Conservation (phyloP, 2,113 vertebrate genomes). For the Sciurus niger region DNA sequence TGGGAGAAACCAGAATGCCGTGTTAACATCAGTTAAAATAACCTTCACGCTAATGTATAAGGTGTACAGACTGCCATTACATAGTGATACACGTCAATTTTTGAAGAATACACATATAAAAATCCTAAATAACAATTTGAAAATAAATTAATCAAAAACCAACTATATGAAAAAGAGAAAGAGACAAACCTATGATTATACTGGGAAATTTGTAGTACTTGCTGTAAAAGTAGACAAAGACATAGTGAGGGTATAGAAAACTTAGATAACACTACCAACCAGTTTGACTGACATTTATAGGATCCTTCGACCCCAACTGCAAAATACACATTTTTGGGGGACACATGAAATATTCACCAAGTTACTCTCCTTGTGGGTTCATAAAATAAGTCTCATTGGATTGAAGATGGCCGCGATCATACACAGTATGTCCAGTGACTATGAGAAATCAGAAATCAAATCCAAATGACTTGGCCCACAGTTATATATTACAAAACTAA, state of each 20-base stretch:
- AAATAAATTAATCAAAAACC: constrained; percentile 3
- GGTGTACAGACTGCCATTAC: not conserved
- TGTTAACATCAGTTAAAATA: not conserved
- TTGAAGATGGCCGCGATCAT: too few relatives aligned
- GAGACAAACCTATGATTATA: not conserved
- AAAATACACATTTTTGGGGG: not conserved
- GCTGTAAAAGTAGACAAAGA: not conserved
- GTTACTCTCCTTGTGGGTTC: not conserved
- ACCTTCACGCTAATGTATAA: not conserved
- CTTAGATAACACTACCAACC: too few relatives aligned
- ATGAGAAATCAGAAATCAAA: too few relatives aligned
- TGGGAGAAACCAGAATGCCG: not conserved
- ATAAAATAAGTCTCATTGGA: not conserved
- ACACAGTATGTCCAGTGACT: too few relatives aligned
- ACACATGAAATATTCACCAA: not conserved
- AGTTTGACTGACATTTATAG: too few relatives aligned
- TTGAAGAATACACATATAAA: not conserved
- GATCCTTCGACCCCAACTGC: too few relatives aligned
- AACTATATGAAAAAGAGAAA: not conserved
- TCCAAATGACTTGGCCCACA: too few relatives aligned
- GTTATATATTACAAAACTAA: too few relatives aligned
- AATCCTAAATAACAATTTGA: not conserved
- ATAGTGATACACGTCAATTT: not conserved
- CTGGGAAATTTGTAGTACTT: not conserved
- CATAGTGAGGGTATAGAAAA: not conserved